Base-by-base conservation (phyloP, 2,888 invertebrate species). In the Platycheirus rosarum region DNA sequence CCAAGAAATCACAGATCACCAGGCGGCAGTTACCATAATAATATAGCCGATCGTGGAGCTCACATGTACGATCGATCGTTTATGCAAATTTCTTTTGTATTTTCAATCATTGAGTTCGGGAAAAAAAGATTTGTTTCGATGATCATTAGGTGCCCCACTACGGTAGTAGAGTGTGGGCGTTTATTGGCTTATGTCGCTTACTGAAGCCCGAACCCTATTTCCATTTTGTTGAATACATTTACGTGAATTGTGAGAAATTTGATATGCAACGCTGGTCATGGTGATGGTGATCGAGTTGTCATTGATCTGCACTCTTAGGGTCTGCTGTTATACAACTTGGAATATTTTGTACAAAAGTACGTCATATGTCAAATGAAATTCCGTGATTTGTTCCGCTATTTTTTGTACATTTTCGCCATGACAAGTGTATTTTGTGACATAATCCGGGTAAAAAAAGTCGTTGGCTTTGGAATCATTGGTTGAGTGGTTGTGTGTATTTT, bases 371-470 rank as follows among this genome's bases (percentile, higher is more conserved):
- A 35, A n/a, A 48, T 42, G 57, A 66, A 62, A 76, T 20, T 66
- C 65, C 11, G 23, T 48, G 49, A 70, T 79, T 68, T 73, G 78
- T 74, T 79, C 73, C 77, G 71, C 71, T 23, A 65, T 66, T 11
- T 66, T 62, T 57, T 53, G 13, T 37, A 16, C 23, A 53, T 57
- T 62, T 57, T 48, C 51, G 42, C 57, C 55, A 40, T 70, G 75
- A 75, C 75, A 51, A 69, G 68, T 74, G 69, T 51, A 69, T 63
- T 32, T 55, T 62, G 63, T 77, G 76, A 77, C 77, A 82, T 73
- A 82, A 77, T 76, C 76, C 35, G 40, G 14, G 23, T 29, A 48
- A 23, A 26, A 69, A 69, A 53, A 65, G 44, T 69, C 48, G 51
- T 49, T 53, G 29, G 73, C 18, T 68, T 78, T 71, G 62, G 29